Percentiles rank a stretch among this genome's conserved stretches.
phyloP scores from a whole-genome alignment of 2,888 invertebrate species.

The Calliopum simillimum region DNA sequence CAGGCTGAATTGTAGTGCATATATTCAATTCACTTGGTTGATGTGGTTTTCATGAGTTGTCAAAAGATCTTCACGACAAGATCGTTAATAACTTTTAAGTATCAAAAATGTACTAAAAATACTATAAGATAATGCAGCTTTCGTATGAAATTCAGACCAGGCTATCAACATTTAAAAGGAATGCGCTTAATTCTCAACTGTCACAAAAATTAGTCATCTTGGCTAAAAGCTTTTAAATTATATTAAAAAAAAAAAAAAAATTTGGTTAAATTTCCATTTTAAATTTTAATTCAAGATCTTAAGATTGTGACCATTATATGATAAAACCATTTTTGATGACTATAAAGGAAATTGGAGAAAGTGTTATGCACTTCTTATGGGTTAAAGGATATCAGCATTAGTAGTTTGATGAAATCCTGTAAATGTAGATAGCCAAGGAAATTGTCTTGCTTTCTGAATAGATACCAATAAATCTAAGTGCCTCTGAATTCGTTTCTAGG shows the following conservation, averaged over 20 bases:
- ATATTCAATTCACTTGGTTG: not conserved
- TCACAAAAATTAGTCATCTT: not conserved
- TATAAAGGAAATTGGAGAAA: no score
- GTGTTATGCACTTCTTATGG: no score
- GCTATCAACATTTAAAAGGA: not conserved
- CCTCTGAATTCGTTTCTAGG: no score
- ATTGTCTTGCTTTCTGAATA: no score
- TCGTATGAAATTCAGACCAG: not conserved
- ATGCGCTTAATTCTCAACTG: not conserved
- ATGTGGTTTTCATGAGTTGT: constrained; percentile 11
- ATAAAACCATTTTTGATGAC: no score
- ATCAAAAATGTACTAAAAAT: constrained; percentile 32
- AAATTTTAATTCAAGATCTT: no score
- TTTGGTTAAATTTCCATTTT: not conserved
- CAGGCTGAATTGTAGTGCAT: constrained; percentile 4
- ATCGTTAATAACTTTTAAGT: constrained; percentile 33
- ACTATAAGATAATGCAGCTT: constrained; percentile 7
- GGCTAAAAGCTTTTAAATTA: constrained; percentile 3
- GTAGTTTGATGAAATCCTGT: no score
- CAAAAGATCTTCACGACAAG: constrained; percentile 11
- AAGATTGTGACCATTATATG: no score
- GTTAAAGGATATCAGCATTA: no score
- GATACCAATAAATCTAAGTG: no score
- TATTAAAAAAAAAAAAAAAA: not conserved
- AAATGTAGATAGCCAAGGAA: no score